phyloP scores from a whole-genome alignment of 2,888 invertebrate genomes.

The Noctua fimbriata region DNA sequence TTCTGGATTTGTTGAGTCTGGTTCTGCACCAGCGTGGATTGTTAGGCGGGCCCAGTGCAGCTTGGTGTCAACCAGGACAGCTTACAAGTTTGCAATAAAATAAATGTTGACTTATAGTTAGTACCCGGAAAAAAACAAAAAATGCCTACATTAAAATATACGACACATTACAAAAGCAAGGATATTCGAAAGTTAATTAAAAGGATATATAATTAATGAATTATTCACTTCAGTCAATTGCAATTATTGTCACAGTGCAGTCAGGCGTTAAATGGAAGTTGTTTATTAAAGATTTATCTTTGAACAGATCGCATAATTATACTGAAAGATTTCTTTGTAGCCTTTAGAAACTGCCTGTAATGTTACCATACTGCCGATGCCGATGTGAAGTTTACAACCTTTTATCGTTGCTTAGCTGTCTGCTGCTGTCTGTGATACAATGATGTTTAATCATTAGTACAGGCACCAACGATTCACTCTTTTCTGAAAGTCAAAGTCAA shows the following conservation, averaged over 20 bases:
- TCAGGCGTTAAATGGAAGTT: constrained; percentile 1
- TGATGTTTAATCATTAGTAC: too few species aligned
- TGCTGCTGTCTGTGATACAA: too few species aligned
- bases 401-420: too few species aligned
- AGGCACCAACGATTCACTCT: too few species aligned
- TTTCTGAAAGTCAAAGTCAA: too few species aligned
- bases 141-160: not conserved
- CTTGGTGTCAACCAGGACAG: not conserved
- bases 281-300: not conserved
- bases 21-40: not conserved
- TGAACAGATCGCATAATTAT: not conserved
- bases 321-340: not conserved
- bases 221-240: constrained; percentile 35
- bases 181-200: constrained; percentile 45
- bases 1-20: too few species aligned
- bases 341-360: not conserved
- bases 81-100: not conserved
- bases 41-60: not conserved
- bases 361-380: too few species aligned
- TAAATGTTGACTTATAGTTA: not conserved
- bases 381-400: too few species aligned
- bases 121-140: constrained; percentile 2
- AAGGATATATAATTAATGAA: constrained; percentile 13
- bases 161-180: constrained; percentile 23
- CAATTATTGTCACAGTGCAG: constrained; percentile 17